Evolutionary conservation across 2,888 invertebrate genomes (phyloP).

Genomic region (Cylindroiulus punctatus): DNA sequence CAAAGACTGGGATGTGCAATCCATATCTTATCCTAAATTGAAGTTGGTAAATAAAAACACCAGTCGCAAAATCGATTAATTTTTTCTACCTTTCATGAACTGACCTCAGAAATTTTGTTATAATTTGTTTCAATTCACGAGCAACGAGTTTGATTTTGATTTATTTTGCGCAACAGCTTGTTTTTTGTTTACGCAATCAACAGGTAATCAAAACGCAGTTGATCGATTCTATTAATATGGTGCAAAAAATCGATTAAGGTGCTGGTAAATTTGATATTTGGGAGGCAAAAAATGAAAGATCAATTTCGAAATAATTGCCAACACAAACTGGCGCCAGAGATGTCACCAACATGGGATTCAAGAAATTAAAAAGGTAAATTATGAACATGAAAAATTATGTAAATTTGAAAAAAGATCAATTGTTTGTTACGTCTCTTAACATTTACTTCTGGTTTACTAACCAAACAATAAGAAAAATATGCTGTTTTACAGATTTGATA

Average conservation of each 20-base stretch:
- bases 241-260: not conserved
- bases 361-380: not conserved
- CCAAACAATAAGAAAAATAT: not conserved
- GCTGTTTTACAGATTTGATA: too few relatives aligned
- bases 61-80: slow-evolving; percentile 14
- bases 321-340: too few relatives aligned
- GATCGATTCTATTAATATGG: not conserved
- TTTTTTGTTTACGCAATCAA: too few relatives aligned
- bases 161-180: too few relatives aligned
- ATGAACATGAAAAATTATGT: too few relatives aligned
- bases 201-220: not conserved
- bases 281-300: not conserved
- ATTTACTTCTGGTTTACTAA: not conserved
- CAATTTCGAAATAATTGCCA: not conserved
- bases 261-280: not conserved
- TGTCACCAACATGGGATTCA: not conserved
- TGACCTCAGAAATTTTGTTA: not conserved
- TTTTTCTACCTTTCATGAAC: not conserved
- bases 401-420: too few relatives aligned
- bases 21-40: too few relatives aligned
- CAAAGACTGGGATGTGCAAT: too few relatives aligned
- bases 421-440: too few relatives aligned
- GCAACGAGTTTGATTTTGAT: too few relatives aligned
- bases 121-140: not conserved
- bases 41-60: too few relatives aligned